Conservation (phyloP, 1,140 invertebrate species). For the Drosophila sproati region DNA sequence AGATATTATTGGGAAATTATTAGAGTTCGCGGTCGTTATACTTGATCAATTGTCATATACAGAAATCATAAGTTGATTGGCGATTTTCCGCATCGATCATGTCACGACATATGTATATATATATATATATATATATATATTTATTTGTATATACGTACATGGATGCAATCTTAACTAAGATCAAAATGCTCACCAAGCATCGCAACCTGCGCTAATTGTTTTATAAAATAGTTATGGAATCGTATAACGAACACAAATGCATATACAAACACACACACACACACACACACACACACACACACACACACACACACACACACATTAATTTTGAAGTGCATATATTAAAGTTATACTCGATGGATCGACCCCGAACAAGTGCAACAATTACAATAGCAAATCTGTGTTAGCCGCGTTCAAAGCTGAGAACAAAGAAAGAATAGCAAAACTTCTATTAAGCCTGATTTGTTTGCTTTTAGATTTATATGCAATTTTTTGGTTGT, state of each 20-base stretch:
- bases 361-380: conserved; percentile 41
- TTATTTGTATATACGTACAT: too few relatives aligned
- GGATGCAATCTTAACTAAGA: too few relatives aligned
- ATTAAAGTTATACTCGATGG: conserved; percentile 40
- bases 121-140: too few relatives aligned
- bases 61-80: too few relatives aligned
- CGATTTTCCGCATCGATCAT: too few relatives aligned
- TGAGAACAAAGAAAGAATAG: conserved; percentile 25
- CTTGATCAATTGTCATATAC: too few relatives aligned
- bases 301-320: conserved; percentile 20
- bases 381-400: conserved; percentile 42
- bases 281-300: background rate
- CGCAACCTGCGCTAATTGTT: too few relatives aligned
- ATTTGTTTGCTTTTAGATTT: conserved; percentile 18
- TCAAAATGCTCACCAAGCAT: too few relatives aligned
- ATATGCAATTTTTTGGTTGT: background rate
- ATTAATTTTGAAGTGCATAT: conserved; percentile 24
- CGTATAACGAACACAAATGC: conserved; percentile 9
- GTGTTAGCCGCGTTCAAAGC: conserved; percentile 22
- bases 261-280: conserved; percentile 1
- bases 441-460: conserved; percentile 28
- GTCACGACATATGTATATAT: too few relatives aligned
- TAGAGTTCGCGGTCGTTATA: too few relatives aligned
- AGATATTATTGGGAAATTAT: too few relatives aligned
- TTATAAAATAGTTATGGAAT: conserved; percentile 47